Evolutionary conservation across 1,140 invertebrate species (phyloP), one percentile per base, ranked within the genome.

Genomic region (Leptopilina boulardi): DNA sequence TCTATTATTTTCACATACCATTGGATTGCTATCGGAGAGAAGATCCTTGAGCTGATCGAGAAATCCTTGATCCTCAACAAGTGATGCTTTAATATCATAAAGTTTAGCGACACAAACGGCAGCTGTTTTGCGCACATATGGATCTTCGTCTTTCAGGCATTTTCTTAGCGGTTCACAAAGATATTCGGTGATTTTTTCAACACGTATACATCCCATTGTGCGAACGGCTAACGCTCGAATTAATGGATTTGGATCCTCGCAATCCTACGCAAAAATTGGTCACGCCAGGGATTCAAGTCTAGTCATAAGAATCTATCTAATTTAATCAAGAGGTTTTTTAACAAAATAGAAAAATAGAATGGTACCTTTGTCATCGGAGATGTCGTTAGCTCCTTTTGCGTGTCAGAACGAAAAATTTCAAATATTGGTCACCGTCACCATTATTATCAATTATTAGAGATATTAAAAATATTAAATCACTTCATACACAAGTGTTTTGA

Each of bases 171-270:
- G 99, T 88, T 99, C 99, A 92, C 99, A 99, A 9, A 99, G 92
- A 92, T 99, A 99, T 92, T 99, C 99, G 2, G 99, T 99, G 85
- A 99, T 99, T 92, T 99, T 99, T 91, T 99, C 99, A 66, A 99
- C 99, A 66, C 99, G 93, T 87, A 99, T 99, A 89, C 99, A 99
- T 51, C 99, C 99, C 99, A 99, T 99, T 13, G 99, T 99, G 56
- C 99, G 93, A 47, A 99, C 99, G 79, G 99, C 99, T 85, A 99
- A 91, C 9, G 99, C 99, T 81, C 99, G 94, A 88, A 99, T 99
- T 86, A 99, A 92, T 11, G 99, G 99, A 93, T 99, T 99, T 13
- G 98, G 97, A 92, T 99, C 99, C 93, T 99, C 99, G 92, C 99
- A 99, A 91, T 99, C 99, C 97, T 98, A 90, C 89, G 88, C 89